Percentiles rank a stretch among this genome's conserved stretches.
phyloP scores from a whole-genome alignment of 1,140 invertebrate genomes.

The Bicyclus anynana region DNA sequence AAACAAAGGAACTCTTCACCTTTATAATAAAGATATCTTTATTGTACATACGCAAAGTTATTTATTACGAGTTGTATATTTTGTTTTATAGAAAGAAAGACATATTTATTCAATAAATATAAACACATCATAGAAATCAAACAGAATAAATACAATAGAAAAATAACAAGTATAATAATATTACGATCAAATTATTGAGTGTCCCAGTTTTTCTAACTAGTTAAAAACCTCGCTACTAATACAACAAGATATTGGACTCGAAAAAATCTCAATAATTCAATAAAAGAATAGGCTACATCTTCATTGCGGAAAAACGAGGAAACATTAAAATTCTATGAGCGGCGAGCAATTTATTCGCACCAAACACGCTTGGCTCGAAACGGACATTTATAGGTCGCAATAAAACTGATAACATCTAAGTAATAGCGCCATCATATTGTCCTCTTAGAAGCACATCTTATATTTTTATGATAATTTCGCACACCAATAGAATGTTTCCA shows the following conservation, averaged over 20 bases:
- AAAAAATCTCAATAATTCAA: conserved; percentile 5
- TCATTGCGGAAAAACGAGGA: conserved; percentile 17
- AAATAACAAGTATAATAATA: too few relatives aligned
- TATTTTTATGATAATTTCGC: conserved; percentile 13
- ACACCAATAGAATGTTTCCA: background rate
- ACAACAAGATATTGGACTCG: background rate
- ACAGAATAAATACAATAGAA: too few relatives aligned
- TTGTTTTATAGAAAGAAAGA: too few relatives aligned
- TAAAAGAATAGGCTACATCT: conserved; percentile 7
- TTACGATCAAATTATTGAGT: too few relatives aligned
- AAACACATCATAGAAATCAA: too few relatives aligned
- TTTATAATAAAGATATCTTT: too few relatives aligned
- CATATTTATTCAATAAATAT: too few relatives aligned
- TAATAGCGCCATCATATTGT: conserved; percentile 24
- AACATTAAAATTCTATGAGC: conserved; percentile 23
- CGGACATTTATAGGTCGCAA: conserved; percentile 23
- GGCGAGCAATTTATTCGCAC: conserved; percentile 20
- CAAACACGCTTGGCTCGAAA: conserved; percentile 14
- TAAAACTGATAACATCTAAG: conserved; percentile 26
- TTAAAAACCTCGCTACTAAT: too few relatives aligned
- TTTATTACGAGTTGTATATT: too few relatives aligned
- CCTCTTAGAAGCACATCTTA: conserved; percentile 13
- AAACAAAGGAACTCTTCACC: too few relatives aligned
- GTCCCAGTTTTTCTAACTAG: too few relatives aligned
- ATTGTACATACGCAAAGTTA: too few relatives aligned